Evolutionary conservation across 2,113 vertebrate species (phyloP).

Genomic region (Podiceps cristatus): DNA sequence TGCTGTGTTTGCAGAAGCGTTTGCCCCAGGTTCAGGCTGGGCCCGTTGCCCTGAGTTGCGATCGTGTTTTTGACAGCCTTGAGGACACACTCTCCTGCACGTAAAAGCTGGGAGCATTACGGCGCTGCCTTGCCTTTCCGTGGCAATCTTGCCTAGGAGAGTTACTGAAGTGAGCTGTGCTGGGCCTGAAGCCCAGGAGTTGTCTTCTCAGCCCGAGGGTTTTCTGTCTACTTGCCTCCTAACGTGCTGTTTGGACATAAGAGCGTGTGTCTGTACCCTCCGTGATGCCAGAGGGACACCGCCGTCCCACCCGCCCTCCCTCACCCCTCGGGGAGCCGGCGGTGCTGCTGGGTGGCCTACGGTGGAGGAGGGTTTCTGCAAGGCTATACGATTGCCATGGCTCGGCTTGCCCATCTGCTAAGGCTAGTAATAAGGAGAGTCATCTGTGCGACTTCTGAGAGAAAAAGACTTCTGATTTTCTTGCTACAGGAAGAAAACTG

Average conservation of each 20-base stretch:
- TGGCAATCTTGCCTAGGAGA: neutral
- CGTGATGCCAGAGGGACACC: fast-evolving
- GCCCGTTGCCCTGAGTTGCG: neutral
- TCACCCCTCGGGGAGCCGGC: neutral
- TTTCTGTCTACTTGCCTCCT: neutral
- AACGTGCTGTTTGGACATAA: fast-evolving
- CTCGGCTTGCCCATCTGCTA: neutral
- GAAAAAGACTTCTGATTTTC: neutral
- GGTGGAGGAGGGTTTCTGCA: too few relatives aligned
- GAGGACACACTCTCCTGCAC: neutral
- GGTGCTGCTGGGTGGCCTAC: neutral
- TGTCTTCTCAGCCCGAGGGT: neutral
- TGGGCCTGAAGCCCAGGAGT: neutral
- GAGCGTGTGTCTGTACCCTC: neutral
- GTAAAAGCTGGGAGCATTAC: neutral
- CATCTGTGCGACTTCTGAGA: neutral
- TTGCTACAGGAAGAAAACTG: neutral
- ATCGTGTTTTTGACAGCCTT: neutral
- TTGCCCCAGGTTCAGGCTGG: neutral
- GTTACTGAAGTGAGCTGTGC: neutral
- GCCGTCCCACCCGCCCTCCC: fast-evolving
- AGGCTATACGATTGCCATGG: fast-evolving
- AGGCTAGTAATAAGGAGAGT: neutral
- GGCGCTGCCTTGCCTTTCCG: fast-evolving
- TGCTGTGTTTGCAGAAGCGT: neutral